phyloP scores from a whole-genome alignment of 2,113 vertebrate species.

The Anguilla rostrata region DNA sequence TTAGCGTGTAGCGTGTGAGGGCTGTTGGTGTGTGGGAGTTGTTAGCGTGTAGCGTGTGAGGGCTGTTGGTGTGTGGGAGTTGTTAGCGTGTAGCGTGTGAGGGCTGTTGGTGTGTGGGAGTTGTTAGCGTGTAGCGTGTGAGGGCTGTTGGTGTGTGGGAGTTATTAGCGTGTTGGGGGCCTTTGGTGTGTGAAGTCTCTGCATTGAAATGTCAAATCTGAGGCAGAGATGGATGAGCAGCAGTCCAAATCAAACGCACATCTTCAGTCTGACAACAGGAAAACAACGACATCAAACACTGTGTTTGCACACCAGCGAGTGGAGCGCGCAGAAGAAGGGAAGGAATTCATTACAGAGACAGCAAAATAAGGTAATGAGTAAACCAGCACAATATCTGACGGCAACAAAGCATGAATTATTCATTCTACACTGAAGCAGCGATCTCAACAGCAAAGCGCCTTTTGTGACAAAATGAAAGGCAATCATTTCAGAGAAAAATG shows the following conservation, averaged over 20 bases:
- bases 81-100: too few species aligned
- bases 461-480: slow-evolving; percentile 1
- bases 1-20: too few species aligned
- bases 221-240: not conserved
- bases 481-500: not conserved
- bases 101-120: too few species aligned
- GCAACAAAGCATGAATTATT: slow-evolving; percentile 25
- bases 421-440: slow-evolving; percentile 19
- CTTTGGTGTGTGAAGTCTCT: not conserved
- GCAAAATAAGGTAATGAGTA: slow-evolving; percentile 13
- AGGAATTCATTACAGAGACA: slow-evolving; percentile 10
- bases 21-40: too few species aligned
- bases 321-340: not conserved
- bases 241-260: not conserved
- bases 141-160: too few species aligned
- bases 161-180: not conserved
- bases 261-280: not conserved
- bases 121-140: too few species aligned
- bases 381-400: not conserved
- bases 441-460: slow-evolving; percentile 21
- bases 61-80: too few species aligned
- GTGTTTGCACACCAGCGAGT: not conserved
- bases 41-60: too few species aligned
- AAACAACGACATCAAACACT: not conserved
- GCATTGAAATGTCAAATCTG: not conserved